phyloP scores from a whole-genome alignment of 2,797 vertebrate genomes.

The Girardinus metallicus region DNA sequence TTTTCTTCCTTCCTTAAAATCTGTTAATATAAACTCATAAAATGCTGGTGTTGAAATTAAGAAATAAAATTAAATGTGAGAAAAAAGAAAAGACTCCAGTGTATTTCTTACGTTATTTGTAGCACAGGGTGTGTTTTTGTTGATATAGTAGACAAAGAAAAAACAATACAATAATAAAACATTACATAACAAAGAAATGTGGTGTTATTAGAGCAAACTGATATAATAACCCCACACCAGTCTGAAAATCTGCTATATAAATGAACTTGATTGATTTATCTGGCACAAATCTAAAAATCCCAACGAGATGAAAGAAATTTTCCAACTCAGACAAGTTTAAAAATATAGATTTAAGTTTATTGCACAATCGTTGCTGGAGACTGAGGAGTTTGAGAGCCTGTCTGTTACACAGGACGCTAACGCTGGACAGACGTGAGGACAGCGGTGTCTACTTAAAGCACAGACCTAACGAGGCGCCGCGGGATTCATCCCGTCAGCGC shows the following conservation, averaged over 20 bases:
- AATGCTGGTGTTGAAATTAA: no score
- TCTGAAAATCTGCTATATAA: no score
- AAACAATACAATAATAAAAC: no score
- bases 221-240: no score
- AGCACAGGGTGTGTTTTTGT: no score
- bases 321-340: constrained; percentile 59
- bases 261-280: neutral
- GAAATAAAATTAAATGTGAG: no score
- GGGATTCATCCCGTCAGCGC: constrained; percentile 45
- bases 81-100: no score
- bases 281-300: neutral
- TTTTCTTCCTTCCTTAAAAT: no score
- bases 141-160: no score
- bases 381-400: constrained; percentile 78
- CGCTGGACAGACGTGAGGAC: constrained; percentile 45
- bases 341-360: constrained; percentile 88
- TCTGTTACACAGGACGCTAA: constrained; percentile 68
- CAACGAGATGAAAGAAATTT: constrained; percentile 36
- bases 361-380: constrained; percentile 85
- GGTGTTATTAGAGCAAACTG: neutral
- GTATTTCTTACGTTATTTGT: no score
- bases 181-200: no score
- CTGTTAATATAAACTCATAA: no score
- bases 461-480: constrained; percentile 47
- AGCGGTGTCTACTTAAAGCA: constrained; percentile 37